Conservation (phyloP, 2,888 invertebrate species). For the Drosophila ustulata region DNA sequence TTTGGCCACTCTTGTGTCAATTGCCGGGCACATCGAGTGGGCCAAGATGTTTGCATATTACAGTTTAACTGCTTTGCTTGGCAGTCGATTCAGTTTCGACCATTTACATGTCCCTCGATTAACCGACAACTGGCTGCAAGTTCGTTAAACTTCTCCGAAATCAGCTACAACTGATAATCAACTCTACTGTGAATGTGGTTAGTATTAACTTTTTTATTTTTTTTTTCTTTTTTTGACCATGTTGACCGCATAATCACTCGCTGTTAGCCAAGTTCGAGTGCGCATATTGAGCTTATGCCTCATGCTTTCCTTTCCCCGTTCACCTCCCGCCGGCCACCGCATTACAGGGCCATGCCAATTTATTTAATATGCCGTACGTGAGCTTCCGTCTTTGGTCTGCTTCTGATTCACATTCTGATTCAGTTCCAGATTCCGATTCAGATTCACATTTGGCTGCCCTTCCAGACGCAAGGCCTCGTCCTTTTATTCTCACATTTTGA, state of each 20-base stretch:
- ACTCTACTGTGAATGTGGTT: background rate
- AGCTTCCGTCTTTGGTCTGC: constrained; percentile 51
- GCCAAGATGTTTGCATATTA: constrained; percentile 17
- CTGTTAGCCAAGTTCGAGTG: constrained; percentile 20
- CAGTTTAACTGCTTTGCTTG: background rate
- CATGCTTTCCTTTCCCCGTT: background rate
- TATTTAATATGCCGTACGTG: constrained; percentile 78
- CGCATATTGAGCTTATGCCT: constrained; percentile 1
- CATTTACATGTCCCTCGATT: background rate
- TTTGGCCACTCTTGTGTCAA: constrained; percentile 57
- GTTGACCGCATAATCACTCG: constrained; percentile 24
- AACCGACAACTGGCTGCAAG: background rate
- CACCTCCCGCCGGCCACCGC: constrained; percentile 40
- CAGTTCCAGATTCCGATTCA: constrained; percentile 15
- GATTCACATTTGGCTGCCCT: constrained; percentile 24
- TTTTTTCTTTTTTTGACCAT: constrained; percentile 12
- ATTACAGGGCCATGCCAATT: constrained; percentile 68
- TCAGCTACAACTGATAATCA: constrained; percentile 1
- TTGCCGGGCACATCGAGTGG: constrained; percentile 43
- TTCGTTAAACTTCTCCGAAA: background rate
- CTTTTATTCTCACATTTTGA: background rate
- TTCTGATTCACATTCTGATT: constrained; percentile 23
- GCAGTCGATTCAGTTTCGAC: background rate
- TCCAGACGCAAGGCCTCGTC: constrained; percentile 6
- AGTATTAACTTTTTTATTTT: constrained; percentile 6